phyloP scores from a whole-genome alignment of 2,888 invertebrate genomes.

The Ypsolopha sequella region DNA sequence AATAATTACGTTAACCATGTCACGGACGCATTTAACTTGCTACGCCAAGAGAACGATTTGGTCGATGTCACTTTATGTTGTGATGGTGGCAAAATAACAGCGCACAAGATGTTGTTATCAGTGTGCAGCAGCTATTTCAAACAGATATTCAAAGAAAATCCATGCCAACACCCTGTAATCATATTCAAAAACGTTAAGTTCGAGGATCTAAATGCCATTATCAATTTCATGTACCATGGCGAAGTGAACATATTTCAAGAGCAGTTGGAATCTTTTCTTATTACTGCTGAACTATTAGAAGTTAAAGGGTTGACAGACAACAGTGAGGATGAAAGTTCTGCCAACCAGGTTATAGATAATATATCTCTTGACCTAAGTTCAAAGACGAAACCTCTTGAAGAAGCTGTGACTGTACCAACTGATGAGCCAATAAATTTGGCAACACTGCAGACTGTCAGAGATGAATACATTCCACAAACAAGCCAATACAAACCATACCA shows the following conservation, averaged over 20 bases:
- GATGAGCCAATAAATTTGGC: constrained; percentile 63
- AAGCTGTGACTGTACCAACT: constrained; percentile 32
- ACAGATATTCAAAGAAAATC: constrained; percentile 80
- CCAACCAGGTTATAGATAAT: constrained; percentile 40
- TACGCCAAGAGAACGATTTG: constrained; percentile 77
- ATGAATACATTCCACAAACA: constrained; percentile 47
- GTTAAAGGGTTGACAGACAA: constrained; percentile 82
- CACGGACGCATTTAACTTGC: constrained; percentile 82
- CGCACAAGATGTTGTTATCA: constrained; percentile 87
- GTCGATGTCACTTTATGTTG: constrained; percentile 90
- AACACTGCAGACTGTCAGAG: constrained; percentile 41
- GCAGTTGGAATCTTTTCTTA: constrained; percentile 81
- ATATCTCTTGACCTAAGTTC: constrained; percentile 56
- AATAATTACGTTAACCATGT: constrained; percentile 87
- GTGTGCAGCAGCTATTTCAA: constrained; percentile 88
- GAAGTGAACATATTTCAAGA: constrained; percentile 87
- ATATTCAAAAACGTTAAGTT: constrained; percentile 85
- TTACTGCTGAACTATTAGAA: constrained; percentile 81
- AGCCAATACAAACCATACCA: constrained; percentile 17
- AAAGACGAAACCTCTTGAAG: constrained; percentile 40
- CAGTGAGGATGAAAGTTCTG: constrained; percentile 51
- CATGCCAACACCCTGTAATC: constrained; percentile 84
- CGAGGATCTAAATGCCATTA: constrained; percentile 81
- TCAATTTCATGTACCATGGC: constrained; percentile 87
- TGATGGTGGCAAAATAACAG: constrained; percentile 85